Conservation (phyloP, 2,888 invertebrate genomes). For the Lissocephala sabroskyi region DNA sequence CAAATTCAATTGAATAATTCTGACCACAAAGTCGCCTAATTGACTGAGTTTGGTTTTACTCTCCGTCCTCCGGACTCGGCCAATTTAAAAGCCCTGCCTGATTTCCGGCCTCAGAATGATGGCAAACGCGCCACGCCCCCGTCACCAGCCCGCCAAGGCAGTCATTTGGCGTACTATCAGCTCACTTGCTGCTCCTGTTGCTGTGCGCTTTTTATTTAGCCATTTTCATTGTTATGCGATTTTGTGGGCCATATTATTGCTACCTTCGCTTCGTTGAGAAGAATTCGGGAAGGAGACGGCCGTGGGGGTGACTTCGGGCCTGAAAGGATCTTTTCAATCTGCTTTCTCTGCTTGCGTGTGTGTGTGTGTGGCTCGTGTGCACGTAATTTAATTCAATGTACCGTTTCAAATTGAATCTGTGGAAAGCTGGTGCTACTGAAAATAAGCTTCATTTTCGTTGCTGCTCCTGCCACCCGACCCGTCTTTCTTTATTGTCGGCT, state of each 20-base stretch:
- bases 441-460: conserved; percentile 33
- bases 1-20: conserved; percentile 15
- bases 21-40: conserved; percentile 38
- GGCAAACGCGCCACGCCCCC: too few species aligned
- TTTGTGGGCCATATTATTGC: conserved; percentile 61
- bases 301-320: too few species aligned
- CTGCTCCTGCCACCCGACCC: conserved; percentile 12
- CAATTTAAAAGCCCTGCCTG: conserved; percentile 33
- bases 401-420: conserved; percentile 61
- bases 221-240: conserved; percentile 59
- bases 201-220: conserved; percentile 42
- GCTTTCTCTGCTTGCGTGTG: background rate
- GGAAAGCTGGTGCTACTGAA: conserved; percentile 36
- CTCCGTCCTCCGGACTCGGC: background rate
- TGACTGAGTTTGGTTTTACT: conserved; percentile 32
- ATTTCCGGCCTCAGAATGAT: conserved; percentile 13
- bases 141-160: background rate
- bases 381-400: conserved; percentile 60
- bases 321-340: conserved; percentile 21
- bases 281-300: too few species aligned
- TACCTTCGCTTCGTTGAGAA: conserved; percentile 21
- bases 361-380: conserved; percentile 17
- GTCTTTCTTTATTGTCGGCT: background rate
- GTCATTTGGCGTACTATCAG: background rate
- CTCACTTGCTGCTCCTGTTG: background rate